Evolutionary conservation across 2,797 vertebrate species (phyloP), one percentile per base, ranked within the genome.

Genomic region (Echeneis naucrates): DNA sequence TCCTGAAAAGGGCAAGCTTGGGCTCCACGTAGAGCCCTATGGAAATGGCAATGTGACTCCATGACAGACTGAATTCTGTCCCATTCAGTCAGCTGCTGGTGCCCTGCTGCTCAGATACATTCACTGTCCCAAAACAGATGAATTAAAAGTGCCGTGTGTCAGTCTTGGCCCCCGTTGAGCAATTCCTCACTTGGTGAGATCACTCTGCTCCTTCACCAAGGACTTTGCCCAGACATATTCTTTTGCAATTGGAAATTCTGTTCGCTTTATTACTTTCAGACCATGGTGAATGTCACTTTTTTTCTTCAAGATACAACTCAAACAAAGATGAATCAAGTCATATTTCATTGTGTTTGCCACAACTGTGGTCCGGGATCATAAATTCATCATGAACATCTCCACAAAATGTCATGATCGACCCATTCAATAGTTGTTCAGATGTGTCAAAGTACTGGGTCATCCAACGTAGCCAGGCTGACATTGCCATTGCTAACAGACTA

Each of bases 1-100:
- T 77, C 40, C 37, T 51, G 56, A 88, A 86, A 81, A 68, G 81
- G 69, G 72, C 80, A 78, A 85, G 77, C 86, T 79, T 75, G 82
- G 77, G 58, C 72, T 86, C 51, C 70, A 58, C 77, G 77, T 77
- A 33, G 74, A 73, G 80, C 77, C 75, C 67, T 83, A 67, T 87
- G 80, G 83, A 88, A 87, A 81, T 65, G 80, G 82, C 81, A 75
- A 56, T 44, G 66, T 72, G 64, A 82, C 58, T 75, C 83, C 44
- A 62, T 72, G 75, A 81, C 81, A 81, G 75, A 69, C 58, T 47
- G 72, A 68, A 64, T 77, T 81, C 40, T 82, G 81, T 80, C 57
- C 71, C 59, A 24, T 87, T 78, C 72, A 72, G 4, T 74, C 48
- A 44, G 63, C 70, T 52, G 63, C 63, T 67, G 44, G 70, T 52